phyloP scores from a whole-genome alignment of 2,888 invertebrate species.

The Pachymerium ferrugineum region DNA sequence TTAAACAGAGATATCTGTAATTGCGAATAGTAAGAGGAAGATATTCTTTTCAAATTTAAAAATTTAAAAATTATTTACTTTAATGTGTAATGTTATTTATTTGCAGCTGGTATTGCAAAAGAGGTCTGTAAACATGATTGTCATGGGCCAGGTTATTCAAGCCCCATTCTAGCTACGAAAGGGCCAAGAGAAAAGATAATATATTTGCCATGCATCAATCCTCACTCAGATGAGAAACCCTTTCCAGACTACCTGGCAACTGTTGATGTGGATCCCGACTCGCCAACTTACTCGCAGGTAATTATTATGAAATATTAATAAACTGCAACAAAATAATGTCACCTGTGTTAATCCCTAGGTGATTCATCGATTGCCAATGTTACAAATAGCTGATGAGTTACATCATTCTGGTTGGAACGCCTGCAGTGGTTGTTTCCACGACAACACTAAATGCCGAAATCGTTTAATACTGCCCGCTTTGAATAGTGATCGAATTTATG shows the following conservation, averaged over 20 bases:
- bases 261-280: constrained; percentile 82
- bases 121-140: background rate
- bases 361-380: constrained; percentile 75
- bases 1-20: too few relatives aligned
- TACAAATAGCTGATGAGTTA: constrained; percentile 73
- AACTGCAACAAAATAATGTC: background rate
- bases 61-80: too few relatives aligned
- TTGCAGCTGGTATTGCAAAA: background rate
- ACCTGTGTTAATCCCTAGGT: constrained; percentile 56
- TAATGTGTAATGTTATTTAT: background rate
- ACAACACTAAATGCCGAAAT: constrained; percentile 58
- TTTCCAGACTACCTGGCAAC: constrained; percentile 85
- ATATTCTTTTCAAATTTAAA: too few relatives aligned
- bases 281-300: constrained; percentile 77
- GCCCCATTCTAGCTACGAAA: constrained; percentile 67
- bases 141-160: constrained; percentile 53
- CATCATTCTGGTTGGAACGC: constrained; percentile 97
- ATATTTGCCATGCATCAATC: constrained; percentile 80
- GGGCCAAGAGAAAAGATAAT: constrained; percentile 79
- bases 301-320: constrained; percentile 27
- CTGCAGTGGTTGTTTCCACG: constrained; percentile 81
- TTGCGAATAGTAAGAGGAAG: too few relatives aligned
- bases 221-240: constrained; percentile 47
- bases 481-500: constrained; percentile 73
- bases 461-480: constrained; percentile 76